Evolutionary conservation across 2,888 invertebrate genomes (phyloP).

Genomic region (Drosophila stalkeri): DNA sequence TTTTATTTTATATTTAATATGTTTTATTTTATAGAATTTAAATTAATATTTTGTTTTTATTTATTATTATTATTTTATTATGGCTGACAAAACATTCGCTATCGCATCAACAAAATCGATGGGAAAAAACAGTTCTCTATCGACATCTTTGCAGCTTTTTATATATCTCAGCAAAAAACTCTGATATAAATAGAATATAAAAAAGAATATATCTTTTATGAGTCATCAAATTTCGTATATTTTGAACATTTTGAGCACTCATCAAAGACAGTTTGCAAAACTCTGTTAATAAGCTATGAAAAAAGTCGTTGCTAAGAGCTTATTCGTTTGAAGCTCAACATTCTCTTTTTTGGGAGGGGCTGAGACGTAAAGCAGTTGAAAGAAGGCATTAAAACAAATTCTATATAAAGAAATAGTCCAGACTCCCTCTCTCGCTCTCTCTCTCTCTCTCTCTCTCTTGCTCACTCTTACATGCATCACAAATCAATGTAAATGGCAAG

Average conservation of each 20-base stretch:
- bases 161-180: background rate
- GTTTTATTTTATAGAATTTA: too few species aligned
- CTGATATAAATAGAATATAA: background rate
- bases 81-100: too few species aligned
- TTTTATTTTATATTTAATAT: too few species aligned
- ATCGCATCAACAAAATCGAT: too few species aligned
- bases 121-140: too few species aligned
- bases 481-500: conserved; percentile 75
- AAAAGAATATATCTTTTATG: background rate
- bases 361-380: conserved; percentile 33
- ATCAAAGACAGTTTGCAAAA: background rate
- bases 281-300: conserved; percentile 6
- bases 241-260: background rate
- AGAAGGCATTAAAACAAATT: conserved; percentile 24
- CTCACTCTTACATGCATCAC: conserved; percentile 25
- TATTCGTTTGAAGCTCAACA: conserved; percentile 6
- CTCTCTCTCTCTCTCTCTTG: background rate
- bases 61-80: too few species aligned
- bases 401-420: background rate
- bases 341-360: background rate
- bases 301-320: background rate
- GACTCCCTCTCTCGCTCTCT: background rate
- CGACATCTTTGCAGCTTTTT: background rate
- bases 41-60: too few species aligned
- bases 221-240: background rate